Conservation (phyloP, 2,888 invertebrate genomes). For the Aleiodes testaceus region DNA sequence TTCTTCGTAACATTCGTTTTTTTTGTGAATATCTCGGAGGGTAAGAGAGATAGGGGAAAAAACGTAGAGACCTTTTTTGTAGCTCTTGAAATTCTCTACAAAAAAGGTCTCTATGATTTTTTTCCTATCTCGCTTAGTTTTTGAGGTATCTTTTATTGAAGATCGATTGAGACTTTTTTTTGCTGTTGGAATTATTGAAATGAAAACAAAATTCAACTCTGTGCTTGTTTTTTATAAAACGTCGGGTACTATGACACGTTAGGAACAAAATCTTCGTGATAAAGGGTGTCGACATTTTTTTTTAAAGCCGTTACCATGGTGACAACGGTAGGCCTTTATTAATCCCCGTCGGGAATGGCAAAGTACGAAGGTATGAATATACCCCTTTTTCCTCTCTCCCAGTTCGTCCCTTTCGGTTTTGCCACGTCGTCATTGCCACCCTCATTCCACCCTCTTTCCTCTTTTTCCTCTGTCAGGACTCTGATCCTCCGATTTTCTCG, state of each 20-base stretch:
- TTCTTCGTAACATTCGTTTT: no score
- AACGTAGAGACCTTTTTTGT: no score
- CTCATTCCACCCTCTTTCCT: neutral
- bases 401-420: slow-evolving; percentile 25
- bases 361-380: slow-evolving; percentile 55
- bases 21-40: no score
- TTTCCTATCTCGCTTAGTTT: no score
- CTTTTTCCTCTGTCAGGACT: slow-evolving; percentile 33
- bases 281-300: slow-evolving; percentile 58
- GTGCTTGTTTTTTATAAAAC: neutral
- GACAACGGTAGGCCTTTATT: slow-evolving; percentile 69
- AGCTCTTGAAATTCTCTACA: no score
- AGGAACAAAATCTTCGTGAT: slow-evolving; percentile 7
- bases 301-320: slow-evolving; percentile 63
- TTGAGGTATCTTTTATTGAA: no score
- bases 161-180: no score
- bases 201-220: no score
- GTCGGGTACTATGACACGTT: slow-evolving; percentile 2
- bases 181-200: no score
- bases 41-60: no score
- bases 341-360: slow-evolving; percentile 64
- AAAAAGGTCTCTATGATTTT: no score
- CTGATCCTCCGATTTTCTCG: slow-evolving; percentile 50
- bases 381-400: slow-evolving; percentile 12
- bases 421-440: slow-evolving; percentile 31